These are phyloP conservation scores for Epirrita christyi DNA, from an alignment of 2,888 invertebrate genomes.

Conservation along the genomic window DNA sequence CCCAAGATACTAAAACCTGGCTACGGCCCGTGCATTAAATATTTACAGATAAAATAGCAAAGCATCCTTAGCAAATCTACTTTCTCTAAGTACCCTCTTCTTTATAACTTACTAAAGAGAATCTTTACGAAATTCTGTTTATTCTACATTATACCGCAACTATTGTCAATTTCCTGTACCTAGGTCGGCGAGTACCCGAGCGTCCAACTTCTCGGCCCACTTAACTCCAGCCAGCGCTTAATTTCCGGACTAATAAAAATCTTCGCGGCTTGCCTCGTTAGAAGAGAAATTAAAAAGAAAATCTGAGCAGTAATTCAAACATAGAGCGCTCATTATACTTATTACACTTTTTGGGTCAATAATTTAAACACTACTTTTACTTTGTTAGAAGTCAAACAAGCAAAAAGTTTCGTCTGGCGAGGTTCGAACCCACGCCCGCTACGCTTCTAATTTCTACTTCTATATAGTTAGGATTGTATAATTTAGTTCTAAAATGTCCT, in stretches of 20 bases:
- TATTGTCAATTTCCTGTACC: slow-evolving; percentile 26
- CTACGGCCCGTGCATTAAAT: too few relatives aligned
- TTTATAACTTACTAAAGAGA: not conserved
- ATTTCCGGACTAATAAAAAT: slow-evolving; percentile 44
- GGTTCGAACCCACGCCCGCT: too few relatives aligned
- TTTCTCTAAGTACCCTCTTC: too few relatives aligned
- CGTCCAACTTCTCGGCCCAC: slow-evolving; percentile 28
- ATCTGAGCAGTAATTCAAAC: slow-evolving; percentile 22
- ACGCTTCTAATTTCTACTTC: too few relatives aligned
- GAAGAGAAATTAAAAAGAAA: slow-evolving; percentile 41
- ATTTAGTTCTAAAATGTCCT: too few relatives aligned
- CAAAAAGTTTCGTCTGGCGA: too few relatives aligned
- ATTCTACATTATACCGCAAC: slow-evolving; percentile 15
- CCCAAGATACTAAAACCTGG: too few relatives aligned
- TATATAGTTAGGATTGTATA: too few relatives aligned
- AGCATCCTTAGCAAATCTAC: too few relatives aligned
- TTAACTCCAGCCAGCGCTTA: slow-evolving; percentile 37
- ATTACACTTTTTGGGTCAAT: not conserved
- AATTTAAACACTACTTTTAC: not conserved
- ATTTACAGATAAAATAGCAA: too few relatives aligned
- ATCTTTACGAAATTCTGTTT: slow-evolving; percentile 8
- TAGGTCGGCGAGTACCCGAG: slow-evolving; percentile 18
- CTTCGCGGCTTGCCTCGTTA: slow-evolving; percentile 34
- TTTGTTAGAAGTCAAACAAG: too few relatives aligned
- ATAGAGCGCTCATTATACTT: slow-evolving; percentile 3